These are phyloP conservation scores for Idaea aversata DNA, from an alignment of 2,888 invertebrate species.

Conservation along the genomic window DNA sequence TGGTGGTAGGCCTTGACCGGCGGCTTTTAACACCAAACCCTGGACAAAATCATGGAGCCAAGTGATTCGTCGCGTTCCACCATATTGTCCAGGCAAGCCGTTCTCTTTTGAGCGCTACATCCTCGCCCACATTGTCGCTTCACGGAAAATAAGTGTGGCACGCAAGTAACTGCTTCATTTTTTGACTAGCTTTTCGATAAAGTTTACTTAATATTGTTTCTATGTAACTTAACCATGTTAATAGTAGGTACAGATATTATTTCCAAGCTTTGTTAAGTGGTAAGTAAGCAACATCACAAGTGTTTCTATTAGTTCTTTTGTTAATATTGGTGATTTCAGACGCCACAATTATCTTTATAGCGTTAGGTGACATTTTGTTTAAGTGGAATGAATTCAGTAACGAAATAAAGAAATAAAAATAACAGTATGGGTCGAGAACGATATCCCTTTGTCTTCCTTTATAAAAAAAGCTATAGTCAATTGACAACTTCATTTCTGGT, in stretches of 20 bases:
- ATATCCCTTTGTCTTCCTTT: neutral
- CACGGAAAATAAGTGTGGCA: no score
- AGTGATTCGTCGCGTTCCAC: no score
- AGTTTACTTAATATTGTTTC: no score
- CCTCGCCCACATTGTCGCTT: no score
- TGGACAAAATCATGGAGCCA: no score
- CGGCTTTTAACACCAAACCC: no score
- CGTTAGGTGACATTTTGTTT: constrained; percentile 1
- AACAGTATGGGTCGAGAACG: neutral
- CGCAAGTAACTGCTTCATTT: no score
- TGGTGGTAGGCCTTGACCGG: no score
- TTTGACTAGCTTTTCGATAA: no score
- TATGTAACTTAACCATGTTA: neutral
- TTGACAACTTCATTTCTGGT: neutral
- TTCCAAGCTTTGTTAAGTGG: neutral
- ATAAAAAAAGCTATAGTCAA: neutral
- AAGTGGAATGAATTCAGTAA: neutral
- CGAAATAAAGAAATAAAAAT: neutral
- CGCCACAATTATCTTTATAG: neutral
- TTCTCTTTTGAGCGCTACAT: no score
- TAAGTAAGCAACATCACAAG: constrained; percentile 1
- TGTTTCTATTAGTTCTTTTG: neutral
- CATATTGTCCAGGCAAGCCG: no score
- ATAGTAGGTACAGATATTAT: neutral
- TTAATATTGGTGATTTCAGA: neutral